Base-by-base conservation (phyloP, 64 coral and sea anemone genomes). In the Pocillopora damicornis region DNA sequence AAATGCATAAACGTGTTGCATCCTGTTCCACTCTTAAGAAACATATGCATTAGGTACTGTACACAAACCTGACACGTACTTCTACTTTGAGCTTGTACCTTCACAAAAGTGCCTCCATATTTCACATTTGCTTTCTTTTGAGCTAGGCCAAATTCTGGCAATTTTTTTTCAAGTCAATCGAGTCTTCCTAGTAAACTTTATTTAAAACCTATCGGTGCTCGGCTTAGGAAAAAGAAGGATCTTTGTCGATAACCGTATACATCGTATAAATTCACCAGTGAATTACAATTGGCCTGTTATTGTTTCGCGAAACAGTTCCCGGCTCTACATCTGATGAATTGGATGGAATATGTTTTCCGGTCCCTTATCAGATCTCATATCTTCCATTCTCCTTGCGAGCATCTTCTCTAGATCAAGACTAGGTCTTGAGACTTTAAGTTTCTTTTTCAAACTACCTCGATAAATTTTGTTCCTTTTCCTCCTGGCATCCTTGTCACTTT, bases 341-440 rank as follows among this genome's bases (percentile, higher is more conserved):
- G 81, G 81, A 85, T 85, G 81, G 26, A 85, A 85, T 68, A 66
- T 69, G 51, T 37, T 83, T 83, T 67, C 80, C 62, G 35, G 15
- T 45, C 22, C 13, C 67, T 42, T 83, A 20, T 85, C 81, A 72
- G 6, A 72, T 0, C 57, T 35, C 16, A 26, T 2, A n/a, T 58
- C 65, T 57, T 85, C 22, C 81, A 85, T 26, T 58, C 65, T 66
- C 38, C 81, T 85, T 85, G 63, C 81, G 13, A 25, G 36, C 81
- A 85, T 85, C 56, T 85, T 85, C 37, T 85, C 81, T 12, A 85
- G 72, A 20, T 85, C 81, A 72, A 85, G 81, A 22, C 64, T 72
- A 26, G 81, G 81, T 67, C 81, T 56, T 1, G 63, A 85, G 57
- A 85, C 57, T 85, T 85, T 85, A 17, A 85, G 22, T 71, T 85